Conservation (phyloP, 2,113 vertebrate species). For the Eira barbara region DNA sequence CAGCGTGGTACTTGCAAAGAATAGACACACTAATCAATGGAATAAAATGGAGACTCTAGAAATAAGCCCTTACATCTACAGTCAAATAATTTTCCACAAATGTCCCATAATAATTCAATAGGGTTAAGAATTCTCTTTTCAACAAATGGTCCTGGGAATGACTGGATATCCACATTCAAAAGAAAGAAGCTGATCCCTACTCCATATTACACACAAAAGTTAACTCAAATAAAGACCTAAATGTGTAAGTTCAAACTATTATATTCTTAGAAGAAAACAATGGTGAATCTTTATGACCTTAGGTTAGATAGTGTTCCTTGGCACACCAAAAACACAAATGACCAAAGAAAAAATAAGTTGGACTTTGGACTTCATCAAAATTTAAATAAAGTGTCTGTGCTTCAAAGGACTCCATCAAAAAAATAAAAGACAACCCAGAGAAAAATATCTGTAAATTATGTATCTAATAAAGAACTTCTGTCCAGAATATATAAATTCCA, state of each 20-base stretch:
- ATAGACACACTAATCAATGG: neutral
- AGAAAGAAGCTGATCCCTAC: neutral
- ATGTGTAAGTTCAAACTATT: neutral
- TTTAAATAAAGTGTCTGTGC: neutral
- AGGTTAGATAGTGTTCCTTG: neutral
- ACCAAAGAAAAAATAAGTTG: neutral
- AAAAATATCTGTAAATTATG: constrained; percentile 32
- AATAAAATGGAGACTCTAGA: neutral
- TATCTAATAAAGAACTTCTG: neutral
- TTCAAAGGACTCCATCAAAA: neutral
- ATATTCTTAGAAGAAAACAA: neutral
- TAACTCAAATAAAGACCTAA: neutral
- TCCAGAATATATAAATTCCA: neutral
- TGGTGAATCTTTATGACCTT: neutral
- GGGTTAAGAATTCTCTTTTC: neutral
- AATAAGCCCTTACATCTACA: neutral
- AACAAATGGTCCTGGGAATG: neutral
- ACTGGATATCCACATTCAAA: neutral
- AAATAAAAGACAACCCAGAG: neutral
- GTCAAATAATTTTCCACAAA: neutral
- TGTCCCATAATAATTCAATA: neutral
- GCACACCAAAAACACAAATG: neutral
- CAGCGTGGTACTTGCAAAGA: neutral
- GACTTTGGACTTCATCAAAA: neutral
- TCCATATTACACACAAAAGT: neutral